These are phyloP conservation scores for Hiodon alosoides DNA, from an alignment of 2,113 vertebrate species.

Conservation along the genomic window DNA sequence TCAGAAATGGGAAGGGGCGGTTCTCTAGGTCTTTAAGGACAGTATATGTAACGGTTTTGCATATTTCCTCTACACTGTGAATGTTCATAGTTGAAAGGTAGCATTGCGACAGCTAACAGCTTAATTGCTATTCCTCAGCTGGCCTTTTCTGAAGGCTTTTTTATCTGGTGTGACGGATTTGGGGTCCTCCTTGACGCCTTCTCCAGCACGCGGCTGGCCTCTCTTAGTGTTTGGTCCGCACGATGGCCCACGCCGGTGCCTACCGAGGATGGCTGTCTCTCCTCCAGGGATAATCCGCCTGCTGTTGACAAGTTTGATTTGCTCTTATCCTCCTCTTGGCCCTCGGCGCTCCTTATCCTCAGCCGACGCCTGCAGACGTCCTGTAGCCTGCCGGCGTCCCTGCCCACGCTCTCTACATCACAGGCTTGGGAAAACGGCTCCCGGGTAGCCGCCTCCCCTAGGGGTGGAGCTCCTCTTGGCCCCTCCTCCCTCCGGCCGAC, in stretches of 20 bases:
- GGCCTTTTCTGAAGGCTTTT: conserved; percentile 27
- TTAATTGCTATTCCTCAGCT: conserved; percentile 42
- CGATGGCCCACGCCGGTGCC: conserved; percentile 43
- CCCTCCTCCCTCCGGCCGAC: too few relatives aligned
- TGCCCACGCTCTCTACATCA: conserved; percentile 7
- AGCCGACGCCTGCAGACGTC: conserved; percentile 37
- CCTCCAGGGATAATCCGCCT: conserved; percentile 45
- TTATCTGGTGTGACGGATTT: background rate
- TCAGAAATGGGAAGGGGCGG: too few relatives aligned
- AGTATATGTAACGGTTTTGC: too few relatives aligned
- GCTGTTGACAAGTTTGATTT: conserved; percentile 50
- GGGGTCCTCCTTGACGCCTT: conserved; percentile 50
- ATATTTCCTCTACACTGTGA: background rate
- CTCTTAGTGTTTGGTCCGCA: conserved; percentile 43
- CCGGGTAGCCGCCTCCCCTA: conserved; percentile 9
- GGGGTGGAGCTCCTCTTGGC: too few relatives aligned
- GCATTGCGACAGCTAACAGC: conserved; percentile 43
- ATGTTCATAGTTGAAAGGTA: conserved; percentile 15
- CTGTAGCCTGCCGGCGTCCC: conserved; percentile 9
- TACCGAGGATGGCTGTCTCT: conserved; percentile 38
- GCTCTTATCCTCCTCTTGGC: conserved; percentile 53
- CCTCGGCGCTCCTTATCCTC: conserved; percentile 48
- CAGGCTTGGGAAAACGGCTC: background rate
- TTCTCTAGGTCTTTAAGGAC: background rate
- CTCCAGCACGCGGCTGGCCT: conserved; percentile 50